These are phyloP conservation scores for Cherax quadricarinatus DNA, from an alignment of 1,140 invertebrate species.

Conservation along the genomic window DNA sequence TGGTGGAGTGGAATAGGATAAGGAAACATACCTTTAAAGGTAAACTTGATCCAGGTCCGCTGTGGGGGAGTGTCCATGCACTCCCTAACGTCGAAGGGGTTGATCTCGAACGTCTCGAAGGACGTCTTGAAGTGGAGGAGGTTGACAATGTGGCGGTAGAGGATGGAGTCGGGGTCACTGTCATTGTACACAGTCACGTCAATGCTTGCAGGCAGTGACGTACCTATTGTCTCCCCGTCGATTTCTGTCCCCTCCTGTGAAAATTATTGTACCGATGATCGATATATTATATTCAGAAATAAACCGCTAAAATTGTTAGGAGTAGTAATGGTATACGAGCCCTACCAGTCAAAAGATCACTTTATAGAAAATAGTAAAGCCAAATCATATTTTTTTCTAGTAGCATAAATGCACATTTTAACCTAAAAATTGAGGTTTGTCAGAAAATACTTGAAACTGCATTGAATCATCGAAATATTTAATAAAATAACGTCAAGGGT, in stretches of 20 bases:
- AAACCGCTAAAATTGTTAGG: not conserved
- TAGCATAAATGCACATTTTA: too few relatives aligned
- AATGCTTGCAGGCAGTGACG: constrained; percentile 1
- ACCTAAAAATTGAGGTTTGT: too few relatives aligned
- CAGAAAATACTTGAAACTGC: too few relatives aligned
- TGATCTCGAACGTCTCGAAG: constrained; percentile 32
- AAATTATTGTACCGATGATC: not conserved
- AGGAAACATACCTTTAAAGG: constrained; percentile 23
- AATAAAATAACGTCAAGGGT: too few relatives aligned
- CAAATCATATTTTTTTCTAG: too few relatives aligned
- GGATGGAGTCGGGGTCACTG: not conserved
- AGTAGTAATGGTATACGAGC: not conserved
- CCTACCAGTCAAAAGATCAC: not conserved
- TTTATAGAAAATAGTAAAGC: too few relatives aligned
- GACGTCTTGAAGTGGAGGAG: constrained; percentile 49
- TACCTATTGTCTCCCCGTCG: not conserved
- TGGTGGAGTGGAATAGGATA: too few relatives aligned
- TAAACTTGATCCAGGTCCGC: constrained; percentile 49
- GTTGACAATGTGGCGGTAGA: constrained; percentile 18
- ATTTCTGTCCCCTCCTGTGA: not conserved
- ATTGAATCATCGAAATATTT: too few relatives aligned
- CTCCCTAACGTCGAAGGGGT: constrained; percentile 57
- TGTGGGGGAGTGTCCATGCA: constrained; percentile 41
- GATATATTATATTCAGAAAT: not conserved
- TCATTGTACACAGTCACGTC: constrained; percentile 39